Evolutionary conservation across 2,888 invertebrate genomes (phyloP).

Genomic region (Poecilobothrus nobilitatus): DNA sequence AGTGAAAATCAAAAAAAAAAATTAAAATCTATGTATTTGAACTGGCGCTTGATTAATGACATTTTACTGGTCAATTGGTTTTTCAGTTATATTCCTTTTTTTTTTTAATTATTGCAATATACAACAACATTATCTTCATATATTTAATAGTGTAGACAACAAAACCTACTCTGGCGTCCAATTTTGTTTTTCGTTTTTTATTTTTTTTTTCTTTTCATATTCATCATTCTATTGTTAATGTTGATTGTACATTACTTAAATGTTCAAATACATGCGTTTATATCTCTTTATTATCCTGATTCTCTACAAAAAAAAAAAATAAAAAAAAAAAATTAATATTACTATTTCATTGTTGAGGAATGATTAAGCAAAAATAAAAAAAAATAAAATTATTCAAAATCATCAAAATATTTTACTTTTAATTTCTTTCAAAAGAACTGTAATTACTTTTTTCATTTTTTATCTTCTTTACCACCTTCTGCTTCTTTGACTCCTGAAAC

Average conservation of each 20-base stretch:
- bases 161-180: background rate
- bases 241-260: no score
- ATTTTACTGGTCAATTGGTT: background rate
- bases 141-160: background rate
- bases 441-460: background rate
- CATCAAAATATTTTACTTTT: background rate
- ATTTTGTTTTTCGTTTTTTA: no score
- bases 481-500: no score
- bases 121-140: no score
- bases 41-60: background rate
- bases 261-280: background rate
- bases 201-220: no score
- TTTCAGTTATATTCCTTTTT: no score
- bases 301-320: no score
- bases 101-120: no score
- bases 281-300: background rate
- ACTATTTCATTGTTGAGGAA: background rate
- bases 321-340: no score
- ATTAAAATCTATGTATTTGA: background rate
- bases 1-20: no score
- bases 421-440: background rate
- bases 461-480: background rate
- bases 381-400: slow-evolving; percentile 5
- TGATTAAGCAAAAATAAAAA: background rate
- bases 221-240: no score